phyloP scores from a whole-genome alignment of 2,113 vertebrate genomes.

The Nesospiza acunhae region DNA sequence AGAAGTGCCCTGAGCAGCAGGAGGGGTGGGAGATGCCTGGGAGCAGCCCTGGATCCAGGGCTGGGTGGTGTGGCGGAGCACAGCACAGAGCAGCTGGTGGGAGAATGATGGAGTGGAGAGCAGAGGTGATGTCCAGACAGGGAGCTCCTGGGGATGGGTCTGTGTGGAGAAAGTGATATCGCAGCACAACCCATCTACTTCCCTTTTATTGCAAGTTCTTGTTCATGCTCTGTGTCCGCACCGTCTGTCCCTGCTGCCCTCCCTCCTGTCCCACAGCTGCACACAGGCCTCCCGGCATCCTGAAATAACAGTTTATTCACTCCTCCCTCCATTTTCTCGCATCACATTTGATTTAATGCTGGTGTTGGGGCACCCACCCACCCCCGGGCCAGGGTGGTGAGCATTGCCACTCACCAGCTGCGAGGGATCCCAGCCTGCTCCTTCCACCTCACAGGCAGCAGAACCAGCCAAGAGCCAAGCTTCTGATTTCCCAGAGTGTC shows the following conservation, averaged over 20 bases:
- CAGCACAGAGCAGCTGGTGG: accelerated
- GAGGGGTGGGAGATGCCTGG: accelerated
- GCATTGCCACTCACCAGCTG: accelerated
- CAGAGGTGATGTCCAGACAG: not conserved
- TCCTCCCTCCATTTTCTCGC: not conserved
- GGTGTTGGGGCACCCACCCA: not conserved
- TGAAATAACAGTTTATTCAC: not conserved
- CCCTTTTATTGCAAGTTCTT: not conserved
- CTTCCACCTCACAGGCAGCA: not conserved
- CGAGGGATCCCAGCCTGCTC: not conserved
- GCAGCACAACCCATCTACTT: not conserved
- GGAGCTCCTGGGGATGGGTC: not conserved
- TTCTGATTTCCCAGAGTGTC: not conserved
- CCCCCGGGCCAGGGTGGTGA: accelerated
- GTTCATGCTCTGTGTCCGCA: accelerated
- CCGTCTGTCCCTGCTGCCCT: not conserved
- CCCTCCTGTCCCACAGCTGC: not conserved
- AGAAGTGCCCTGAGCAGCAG: not conserved
- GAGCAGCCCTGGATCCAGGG: not conserved
- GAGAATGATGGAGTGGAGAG: accelerated
- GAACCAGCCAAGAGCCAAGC: not conserved
- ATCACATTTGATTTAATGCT: accelerated
- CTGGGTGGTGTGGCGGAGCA: accelerated
- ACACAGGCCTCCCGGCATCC: not conserved
- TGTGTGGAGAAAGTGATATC: accelerated